Evolutionary conservation across 2,888 invertebrate species (phyloP).

Genomic region (Ectropis crepuscularia): DNA sequence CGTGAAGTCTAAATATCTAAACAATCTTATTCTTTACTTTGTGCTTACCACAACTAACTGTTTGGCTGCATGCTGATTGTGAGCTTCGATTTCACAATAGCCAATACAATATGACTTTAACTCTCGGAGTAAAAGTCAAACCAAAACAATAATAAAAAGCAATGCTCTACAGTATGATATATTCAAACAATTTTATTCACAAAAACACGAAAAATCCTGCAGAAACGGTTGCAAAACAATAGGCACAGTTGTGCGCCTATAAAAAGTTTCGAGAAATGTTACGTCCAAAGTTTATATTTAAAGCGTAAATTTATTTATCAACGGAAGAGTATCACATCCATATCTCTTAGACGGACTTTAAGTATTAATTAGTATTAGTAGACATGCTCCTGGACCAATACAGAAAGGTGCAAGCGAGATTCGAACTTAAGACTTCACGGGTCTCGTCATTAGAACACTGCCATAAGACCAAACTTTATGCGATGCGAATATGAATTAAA

Average conservation of each 20-base stretch:
- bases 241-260: conserved; percentile 14
- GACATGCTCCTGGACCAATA: too few species aligned
- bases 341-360: conserved; percentile 2
- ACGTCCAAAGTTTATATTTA: conserved; percentile 9
- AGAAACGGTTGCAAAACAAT: conserved; percentile 19
- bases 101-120: background rate
- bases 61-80: too few species aligned
- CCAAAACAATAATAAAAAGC: conserved; percentile 12
- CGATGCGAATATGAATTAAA: too few species aligned
- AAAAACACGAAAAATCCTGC: conserved; percentile 12
- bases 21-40: too few species aligned
- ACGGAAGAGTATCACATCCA: conserved; percentile 1
- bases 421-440: too few species aligned
- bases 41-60: too few species aligned
- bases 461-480: too few species aligned
- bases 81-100: too few species aligned
- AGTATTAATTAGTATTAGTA: too few species aligned
- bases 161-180: conserved; percentile 6
- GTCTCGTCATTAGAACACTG: too few species aligned
- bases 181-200: conserved; percentile 28
- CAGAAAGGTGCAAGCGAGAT: background rate
- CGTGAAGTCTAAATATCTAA: too few species aligned
- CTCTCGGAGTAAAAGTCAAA: conserved; percentile 4
- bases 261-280: conserved; percentile 14
- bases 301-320: conserved; percentile 9